phyloP scores from a whole-genome alignment of 2,113 vertebrate genomes.

The Sinocyclocheilus anshuiensis region DNA sequence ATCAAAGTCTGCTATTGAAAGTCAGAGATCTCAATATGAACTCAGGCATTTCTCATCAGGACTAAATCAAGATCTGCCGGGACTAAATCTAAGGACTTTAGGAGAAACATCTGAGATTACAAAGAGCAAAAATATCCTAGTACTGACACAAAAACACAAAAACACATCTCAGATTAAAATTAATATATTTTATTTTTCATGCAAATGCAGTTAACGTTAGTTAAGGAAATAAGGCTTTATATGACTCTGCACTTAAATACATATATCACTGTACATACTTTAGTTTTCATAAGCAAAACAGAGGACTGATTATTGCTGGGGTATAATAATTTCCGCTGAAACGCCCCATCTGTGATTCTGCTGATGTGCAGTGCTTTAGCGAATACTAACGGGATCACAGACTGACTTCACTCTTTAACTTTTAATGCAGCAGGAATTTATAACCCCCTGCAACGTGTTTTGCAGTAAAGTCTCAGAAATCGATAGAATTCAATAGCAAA shows the following conservation, averaged over 20 bases:
- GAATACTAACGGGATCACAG: neutral
- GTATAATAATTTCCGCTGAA: neutral
- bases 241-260: no score
- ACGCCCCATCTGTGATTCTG: neutral
- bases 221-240: no score
- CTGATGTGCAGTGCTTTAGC: neutral
- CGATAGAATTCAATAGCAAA: no score
- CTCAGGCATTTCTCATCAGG: neutral
- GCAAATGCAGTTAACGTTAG: neutral
- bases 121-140: neutral
- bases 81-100: neutral
- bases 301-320: neutral
- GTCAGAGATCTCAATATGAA: neutral
- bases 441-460: neutral
- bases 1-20: neutral
- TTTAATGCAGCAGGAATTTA: neutral
- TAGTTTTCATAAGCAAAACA: constrained; percentile 17
- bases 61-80: neutral
- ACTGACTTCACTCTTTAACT: constrained; percentile 6
- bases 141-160: neutral
- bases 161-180: neutral
- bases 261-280: neutral
- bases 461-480: neutral
- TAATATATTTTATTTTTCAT: neutral
- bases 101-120: neutral